Base-by-base conservation (phyloP, 2,797 vertebrate genomes). In the Hippocampus kuda region DNA sequence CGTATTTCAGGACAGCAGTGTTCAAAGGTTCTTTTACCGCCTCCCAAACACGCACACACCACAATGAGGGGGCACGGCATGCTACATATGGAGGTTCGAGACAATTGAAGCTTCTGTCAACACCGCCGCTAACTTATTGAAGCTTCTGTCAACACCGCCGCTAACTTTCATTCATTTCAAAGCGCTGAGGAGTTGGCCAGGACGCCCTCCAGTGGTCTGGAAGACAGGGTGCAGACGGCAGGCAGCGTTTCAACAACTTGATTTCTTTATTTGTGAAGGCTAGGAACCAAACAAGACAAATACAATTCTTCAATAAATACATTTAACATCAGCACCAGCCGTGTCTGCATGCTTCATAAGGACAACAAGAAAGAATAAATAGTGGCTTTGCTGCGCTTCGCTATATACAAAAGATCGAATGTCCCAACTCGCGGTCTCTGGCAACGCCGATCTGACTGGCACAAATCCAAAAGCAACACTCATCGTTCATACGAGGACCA, bases 261-360 rank as follows among this genome's bases (percentile, higher is more conserved):
- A 34, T 26, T 15, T 81, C 77, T 90, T 87, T 89, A 90, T 88
- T 90, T 83, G 73, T 79, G 91, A 88, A 91, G 90, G 76, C 85
- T 85, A 74, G 64, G 71, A 77, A 75, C 89, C 90, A 93, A 90
- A 94, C 90, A 92, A 92, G 91, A 91, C 92, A 93, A 94, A 93
- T 92, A 92, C 88, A 91, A 90, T 84, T 81, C 90, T 92, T 92
- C 89, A 78, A 70, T 73, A 79, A 90, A 86, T 89, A 90, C 86
- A 89, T 84, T 88, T 87, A 89, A 86, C 76, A 87, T 89, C 68
- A 69, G 71, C 75, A 82, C 68, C 78, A 81, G 71, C 79, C n/a
- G 9, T 44, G 2, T 48, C 63, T 10, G 63, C 63, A 65, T 65
- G 63, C 63, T 48, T 49, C 63, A 18, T 18, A 27, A 48, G 44